A percentile compares a stretch with the other conserved stretches of the same genome.
These are phyloP conservation scores for Anthopleura sola DNA, from an alignment of 64 coral and sea anemone species.

Conservation along the genomic window DNA sequence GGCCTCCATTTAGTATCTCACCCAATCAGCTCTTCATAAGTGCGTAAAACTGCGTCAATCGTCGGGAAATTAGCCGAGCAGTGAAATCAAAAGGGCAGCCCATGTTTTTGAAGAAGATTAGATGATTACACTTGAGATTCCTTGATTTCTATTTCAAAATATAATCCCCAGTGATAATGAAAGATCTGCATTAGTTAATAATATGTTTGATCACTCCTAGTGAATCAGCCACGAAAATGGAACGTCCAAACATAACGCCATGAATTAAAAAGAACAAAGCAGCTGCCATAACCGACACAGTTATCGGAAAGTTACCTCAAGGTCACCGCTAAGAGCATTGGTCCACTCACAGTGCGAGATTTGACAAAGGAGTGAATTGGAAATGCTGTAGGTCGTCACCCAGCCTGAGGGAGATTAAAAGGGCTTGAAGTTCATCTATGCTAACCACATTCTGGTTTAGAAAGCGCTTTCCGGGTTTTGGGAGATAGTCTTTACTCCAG, in stretches of 20 bases:
- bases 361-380: neutral
- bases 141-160: neutral
- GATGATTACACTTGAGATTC: neutral
- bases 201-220: neutral
- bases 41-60: neutral
- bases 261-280: neutral
- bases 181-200: neutral
- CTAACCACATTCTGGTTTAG: neutral
- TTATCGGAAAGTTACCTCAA: neutral
- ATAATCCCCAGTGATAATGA: neutral
- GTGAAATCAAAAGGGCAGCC: neutral
- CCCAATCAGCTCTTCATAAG: neutral
- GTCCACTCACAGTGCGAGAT: neutral
- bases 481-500: neutral
- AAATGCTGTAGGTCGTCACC: neutral
- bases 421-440: neutral
- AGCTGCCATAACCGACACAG: neutral
- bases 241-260: neutral
- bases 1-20: neutral
- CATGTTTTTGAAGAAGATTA: constrained; percentile 6
- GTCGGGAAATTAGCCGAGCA: neutral
- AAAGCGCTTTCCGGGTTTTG: neutral
- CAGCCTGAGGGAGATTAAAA: neutral
- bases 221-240: neutral
- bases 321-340: neutral